These are phyloP conservation scores for Aurelia sp. DNA, from an alignment of 30 jellyfish, hydroid and myxozoan species.

Conservation along the genomic window DNA sequence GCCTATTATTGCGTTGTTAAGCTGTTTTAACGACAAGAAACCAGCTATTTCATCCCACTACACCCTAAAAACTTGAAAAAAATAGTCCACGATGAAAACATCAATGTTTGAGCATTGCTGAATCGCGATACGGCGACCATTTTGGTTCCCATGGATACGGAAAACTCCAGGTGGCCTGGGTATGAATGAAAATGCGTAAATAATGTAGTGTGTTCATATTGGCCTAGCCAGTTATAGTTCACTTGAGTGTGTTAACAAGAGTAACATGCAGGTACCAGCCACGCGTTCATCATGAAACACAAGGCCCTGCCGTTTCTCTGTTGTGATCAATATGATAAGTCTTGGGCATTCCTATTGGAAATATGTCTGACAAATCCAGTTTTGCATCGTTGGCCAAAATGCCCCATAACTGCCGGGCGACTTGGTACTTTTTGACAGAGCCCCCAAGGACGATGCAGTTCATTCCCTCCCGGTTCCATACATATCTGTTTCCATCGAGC, in stretches of 20 bases:
- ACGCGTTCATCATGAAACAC: constrained; percentile 24
- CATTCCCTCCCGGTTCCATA: constrained; percentile 87
- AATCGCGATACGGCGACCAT: constrained; percentile 6
- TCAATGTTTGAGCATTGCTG: neutral
- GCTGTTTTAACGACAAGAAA: too few species aligned
- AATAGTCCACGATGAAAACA: neutral
- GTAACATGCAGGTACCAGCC: too few species aligned
- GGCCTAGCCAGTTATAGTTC: neutral
- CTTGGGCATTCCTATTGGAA: constrained; percentile 85
- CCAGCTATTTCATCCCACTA: too few species aligned
- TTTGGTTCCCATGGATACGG: constrained; percentile 18
- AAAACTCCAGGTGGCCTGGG: constrained; percentile 11
- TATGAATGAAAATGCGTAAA: constrained; percentile 34
- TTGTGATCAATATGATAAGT: constrained; percentile 72
- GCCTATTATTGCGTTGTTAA: too few species aligned
- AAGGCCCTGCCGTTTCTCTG: constrained; percentile 87
- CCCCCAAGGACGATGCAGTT: constrained; percentile 87
- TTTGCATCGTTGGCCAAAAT: constrained; percentile 69
- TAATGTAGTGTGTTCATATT: neutral
- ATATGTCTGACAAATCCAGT: constrained; percentile 76
- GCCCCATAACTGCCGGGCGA: constrained; percentile 84
- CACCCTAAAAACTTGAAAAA: too few species aligned
- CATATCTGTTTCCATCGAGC: constrained; percentile 73
- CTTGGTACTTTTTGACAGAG: constrained; percentile 72
- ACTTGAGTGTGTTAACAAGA: too few species aligned